phyloP scores from a whole-genome alignment of 2,113 vertebrate species.

The Aegithalos caudatus region DNA sequence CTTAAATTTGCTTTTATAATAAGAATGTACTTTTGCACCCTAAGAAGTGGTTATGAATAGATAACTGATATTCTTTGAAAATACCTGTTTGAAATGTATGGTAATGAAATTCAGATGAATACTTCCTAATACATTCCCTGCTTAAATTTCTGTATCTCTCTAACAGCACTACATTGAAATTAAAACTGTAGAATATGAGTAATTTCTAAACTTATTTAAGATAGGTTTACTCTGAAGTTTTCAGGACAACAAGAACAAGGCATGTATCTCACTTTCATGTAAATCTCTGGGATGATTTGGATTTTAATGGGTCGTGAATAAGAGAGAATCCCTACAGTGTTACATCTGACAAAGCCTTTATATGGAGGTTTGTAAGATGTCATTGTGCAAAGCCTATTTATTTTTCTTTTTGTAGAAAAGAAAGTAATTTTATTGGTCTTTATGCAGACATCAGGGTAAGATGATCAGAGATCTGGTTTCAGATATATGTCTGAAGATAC shows the following conservation, averaged over 20 bases:
- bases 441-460: not conserved
- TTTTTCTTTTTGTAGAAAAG: slow-evolving; percentile 23
- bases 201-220: not conserved
- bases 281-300: not conserved
- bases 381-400: slow-evolving; percentile 6
- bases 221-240: not conserved
- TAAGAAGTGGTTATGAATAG: slow-evolving; percentile 4
- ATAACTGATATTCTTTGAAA: slow-evolving; percentile 5
- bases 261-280: not conserved
- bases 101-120: not conserved
- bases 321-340: not conserved
- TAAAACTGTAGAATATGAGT: not conserved
- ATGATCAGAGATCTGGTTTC: slow-evolving; percentile 5
- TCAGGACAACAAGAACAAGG: not conserved
- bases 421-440: not conserved
- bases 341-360: not conserved
- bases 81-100: not conserved
- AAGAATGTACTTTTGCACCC: not conserved
- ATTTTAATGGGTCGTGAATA: not conserved
- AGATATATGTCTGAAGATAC: not conserved
- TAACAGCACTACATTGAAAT: not conserved
- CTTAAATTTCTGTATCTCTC: not conserved
- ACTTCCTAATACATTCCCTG: not conserved
- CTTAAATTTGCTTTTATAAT: not conserved
- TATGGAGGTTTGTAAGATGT: not conserved